Conservation (phyloP, 1,140 invertebrate species). For the Atta texana region DNA sequence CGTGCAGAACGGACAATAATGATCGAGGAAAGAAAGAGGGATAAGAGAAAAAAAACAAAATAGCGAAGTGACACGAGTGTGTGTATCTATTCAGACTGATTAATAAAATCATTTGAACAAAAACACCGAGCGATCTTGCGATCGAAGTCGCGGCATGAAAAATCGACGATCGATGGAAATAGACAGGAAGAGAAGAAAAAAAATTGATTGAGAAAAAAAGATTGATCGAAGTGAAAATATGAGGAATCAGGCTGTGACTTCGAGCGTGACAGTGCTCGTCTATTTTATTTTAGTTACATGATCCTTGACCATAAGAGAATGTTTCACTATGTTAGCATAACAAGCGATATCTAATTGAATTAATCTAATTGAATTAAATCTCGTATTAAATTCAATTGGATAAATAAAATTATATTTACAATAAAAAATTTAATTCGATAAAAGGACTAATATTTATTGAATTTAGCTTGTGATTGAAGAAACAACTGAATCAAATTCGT, state of each 20-base stretch:
- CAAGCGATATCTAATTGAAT: not conserved
- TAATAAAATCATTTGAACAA: conserved; percentile 49
- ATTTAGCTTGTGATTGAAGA: not conserved
- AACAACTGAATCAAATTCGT: not conserved
- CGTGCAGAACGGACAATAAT: conserved; percentile 70
- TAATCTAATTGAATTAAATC: conserved; percentile 3
- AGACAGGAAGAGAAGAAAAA: not conserved
- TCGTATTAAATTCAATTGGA: conserved; percentile 1
- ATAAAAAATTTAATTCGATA: not conserved
- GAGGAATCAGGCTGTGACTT: conserved; percentile 44
- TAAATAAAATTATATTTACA: not conserved
- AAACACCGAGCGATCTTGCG: conserved; percentile 17
- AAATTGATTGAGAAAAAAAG: not conserved
- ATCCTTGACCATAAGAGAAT: conserved; percentile 26
- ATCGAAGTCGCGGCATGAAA: conserved; percentile 38
- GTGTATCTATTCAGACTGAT: conserved; percentile 63
- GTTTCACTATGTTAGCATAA: not conserved
- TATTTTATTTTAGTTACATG: conserved; percentile 22
- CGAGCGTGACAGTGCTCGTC: conserved; percentile 23
- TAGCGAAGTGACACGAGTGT: conserved; percentile 65
- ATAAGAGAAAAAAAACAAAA: conserved; percentile 28
- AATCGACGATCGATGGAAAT: not conserved
- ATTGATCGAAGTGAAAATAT: not conserved
- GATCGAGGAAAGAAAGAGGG: conserved; percentile 64
- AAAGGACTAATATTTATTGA: not conserved